Percentiles rank a stretch among this genome's conserved stretches.
Evolutionary conservation across 2,888 invertebrate species (phyloP).

Genomic region (Drosophila emarginata): DNA sequence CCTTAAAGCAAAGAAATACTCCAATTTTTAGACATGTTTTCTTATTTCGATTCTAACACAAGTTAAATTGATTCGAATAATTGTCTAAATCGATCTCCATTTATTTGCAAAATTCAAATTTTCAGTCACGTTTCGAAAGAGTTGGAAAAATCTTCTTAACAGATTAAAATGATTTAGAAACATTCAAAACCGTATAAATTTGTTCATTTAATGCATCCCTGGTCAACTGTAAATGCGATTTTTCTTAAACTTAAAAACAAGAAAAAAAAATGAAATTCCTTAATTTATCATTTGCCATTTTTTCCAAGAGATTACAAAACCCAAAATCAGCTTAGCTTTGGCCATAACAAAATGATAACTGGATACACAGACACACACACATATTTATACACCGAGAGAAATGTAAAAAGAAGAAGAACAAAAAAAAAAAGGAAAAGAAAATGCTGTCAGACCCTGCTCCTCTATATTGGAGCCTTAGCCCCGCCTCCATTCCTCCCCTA

Average conservation of each 20-base stretch:
- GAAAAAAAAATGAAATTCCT: neutral
- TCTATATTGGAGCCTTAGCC: neutral
- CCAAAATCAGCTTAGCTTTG: constrained; percentile 9
- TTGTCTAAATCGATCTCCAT: too few relatives aligned
- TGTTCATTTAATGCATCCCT: too few relatives aligned
- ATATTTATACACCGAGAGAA: constrained; percentile 7
- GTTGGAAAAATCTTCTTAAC: too few relatives aligned
- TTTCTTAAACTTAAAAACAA: neutral
- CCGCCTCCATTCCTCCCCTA: neutral
- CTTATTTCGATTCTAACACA: too few relatives aligned
- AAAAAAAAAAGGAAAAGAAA: constrained; percentile 24
- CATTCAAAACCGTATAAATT: too few relatives aligned
- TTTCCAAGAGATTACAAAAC: constrained; percentile 5
- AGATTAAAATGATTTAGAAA: neutral
- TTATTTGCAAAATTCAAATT: too few relatives aligned
- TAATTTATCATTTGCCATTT: constrained; percentile 2
- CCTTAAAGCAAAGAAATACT: too few relatives aligned
- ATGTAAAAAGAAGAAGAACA: constrained; percentile 20
- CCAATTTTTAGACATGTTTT: too few relatives aligned
- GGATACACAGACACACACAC: constrained; percentile 19
- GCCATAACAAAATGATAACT: constrained; percentile 30
- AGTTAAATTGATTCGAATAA: too few relatives aligned
- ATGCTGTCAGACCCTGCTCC: constrained; percentile 15
- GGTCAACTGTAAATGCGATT: neutral
- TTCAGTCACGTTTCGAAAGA: too few relatives aligned